Percentiles rank a stretch among this genome's conserved stretches.
phyloP scores from a whole-genome alignment of 2,113 vertebrate species.

The Oncorhynchus keta region DNA sequence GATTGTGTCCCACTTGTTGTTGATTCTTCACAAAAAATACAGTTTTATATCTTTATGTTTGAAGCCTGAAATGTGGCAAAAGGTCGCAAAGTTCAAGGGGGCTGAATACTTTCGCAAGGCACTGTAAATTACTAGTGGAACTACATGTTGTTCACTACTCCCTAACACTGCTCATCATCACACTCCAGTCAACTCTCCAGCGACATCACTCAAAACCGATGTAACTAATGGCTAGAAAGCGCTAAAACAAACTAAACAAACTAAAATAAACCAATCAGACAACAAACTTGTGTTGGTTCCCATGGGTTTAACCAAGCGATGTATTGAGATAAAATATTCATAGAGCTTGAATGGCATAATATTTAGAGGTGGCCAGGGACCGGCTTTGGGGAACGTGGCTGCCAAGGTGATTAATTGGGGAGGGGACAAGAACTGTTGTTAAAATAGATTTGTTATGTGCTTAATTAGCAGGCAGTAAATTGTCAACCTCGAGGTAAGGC shows the following conservation, averaged over 20 bases:
- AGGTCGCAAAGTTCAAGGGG: no score
- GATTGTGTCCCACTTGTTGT: no score
- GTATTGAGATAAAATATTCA: neutral
- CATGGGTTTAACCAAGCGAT: neutral
- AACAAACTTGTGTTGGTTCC: neutral
- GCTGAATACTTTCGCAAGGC: no score
- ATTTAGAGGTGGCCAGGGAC: neutral
- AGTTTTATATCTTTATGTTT: no score
- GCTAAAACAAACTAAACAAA: no score
- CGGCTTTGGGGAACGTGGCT: neutral
- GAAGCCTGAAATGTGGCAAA: no score
- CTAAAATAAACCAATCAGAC: neutral
- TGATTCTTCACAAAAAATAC: no score
- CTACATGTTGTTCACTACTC: no score
- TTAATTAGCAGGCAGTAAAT: constrained; percentile 3
- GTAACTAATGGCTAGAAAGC: neutral
- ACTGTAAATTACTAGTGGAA: no score
- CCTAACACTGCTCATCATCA: neutral
- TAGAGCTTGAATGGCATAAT: neutral
- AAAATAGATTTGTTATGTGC: neutral
- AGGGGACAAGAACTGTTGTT: neutral
- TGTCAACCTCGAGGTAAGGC: neutral
- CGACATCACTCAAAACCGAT: neutral
- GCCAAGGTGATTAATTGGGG: constrained; percentile 6
- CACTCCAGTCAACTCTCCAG: neutral